Evolutionary conservation across 2,888 invertebrate genomes (phyloP).

Genomic region (Eremobia ochroleuca): DNA sequence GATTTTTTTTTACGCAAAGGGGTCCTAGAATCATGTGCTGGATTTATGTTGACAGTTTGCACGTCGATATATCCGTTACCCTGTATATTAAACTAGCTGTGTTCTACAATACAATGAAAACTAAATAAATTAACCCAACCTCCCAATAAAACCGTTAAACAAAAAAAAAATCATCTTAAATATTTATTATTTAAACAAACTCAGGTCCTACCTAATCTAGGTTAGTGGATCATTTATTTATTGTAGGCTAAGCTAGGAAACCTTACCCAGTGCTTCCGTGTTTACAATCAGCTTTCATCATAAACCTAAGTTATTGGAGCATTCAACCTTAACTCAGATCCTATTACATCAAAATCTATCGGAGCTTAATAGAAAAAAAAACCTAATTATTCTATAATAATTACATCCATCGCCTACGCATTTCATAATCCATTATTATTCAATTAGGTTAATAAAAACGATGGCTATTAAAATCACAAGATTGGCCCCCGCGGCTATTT

Average conservation of each 20-base stretch:
- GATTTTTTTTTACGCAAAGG: too few relatives aligned
- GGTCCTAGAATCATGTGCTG: too few relatives aligned
- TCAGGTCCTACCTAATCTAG: not conserved
- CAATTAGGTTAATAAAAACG: conserved; percentile 39
- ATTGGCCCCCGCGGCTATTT: conserved; percentile 49
- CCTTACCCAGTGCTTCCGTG: not conserved
- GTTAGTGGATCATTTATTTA: conserved; percentile 5
- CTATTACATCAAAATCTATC: conserved; percentile 3
- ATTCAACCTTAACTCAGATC: not conserved
- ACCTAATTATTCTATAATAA: conserved; percentile 26
- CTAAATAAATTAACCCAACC: not conserved
- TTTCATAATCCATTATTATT: conserved; percentile 38
- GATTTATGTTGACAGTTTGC: too few relatives aligned
- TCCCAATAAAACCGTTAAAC: not conserved
- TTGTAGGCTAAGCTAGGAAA: conserved; percentile 1
- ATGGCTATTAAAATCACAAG: conserved; percentile 31
- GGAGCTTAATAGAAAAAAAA: not conserved
- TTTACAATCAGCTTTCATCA: not conserved
- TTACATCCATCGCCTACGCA: conserved; percentile 21
- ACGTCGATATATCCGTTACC: too few relatives aligned
- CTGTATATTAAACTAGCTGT: not conserved
- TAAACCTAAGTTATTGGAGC: not conserved
- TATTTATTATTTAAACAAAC: not conserved
- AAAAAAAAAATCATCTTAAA: not conserved
- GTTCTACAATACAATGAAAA: not conserved